A percentile compares a stretch with the other conserved stretches of the same genome.
Evolutionary conservation across 2,113 vertebrate genomes (phyloP).

Genomic region (Panthera uncia): DNA sequence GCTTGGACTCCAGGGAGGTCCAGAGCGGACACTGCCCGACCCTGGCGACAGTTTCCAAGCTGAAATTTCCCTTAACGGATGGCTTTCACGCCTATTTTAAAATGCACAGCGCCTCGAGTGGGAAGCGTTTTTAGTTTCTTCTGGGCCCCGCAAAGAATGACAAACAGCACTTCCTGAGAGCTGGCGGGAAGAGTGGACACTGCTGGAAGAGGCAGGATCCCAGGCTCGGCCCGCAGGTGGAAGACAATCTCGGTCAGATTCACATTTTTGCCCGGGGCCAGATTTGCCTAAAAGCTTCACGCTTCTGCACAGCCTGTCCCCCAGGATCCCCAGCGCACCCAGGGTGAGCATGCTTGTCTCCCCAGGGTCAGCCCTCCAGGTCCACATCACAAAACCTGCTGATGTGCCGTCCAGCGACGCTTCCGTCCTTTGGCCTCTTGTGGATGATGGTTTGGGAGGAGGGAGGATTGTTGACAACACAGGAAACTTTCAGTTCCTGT

Average conservation of each 20-base stretch:
- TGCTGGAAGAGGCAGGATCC: background rate
- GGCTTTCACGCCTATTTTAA: background rate
- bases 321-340: background rate
- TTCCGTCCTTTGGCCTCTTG: background rate
- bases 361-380: background rate
- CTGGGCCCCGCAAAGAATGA: background rate
- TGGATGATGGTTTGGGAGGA: background rate
- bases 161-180: background rate
- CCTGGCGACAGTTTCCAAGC: background rate
- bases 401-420: background rate
- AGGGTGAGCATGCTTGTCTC: background rate
- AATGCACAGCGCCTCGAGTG: background rate
- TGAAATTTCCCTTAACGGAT: background rate
- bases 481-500: conserved; percentile 17
- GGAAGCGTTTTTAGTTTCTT: background rate
- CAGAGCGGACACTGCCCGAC: background rate
- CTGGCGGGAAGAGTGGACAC: background rate
- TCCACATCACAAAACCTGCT: background rate
- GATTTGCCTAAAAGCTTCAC: conserved; percentile 58
- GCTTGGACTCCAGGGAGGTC: background rate
- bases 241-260: conserved; percentile 15
- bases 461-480: background rate
- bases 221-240: background rate
- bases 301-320: background rate
- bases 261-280: conserved; percentile 53